Evolutionary conservation across 2,113 vertebrate species (phyloP), one percentile per base, ranked within the genome.

Genomic region (Calyptomena viridis): DNA sequence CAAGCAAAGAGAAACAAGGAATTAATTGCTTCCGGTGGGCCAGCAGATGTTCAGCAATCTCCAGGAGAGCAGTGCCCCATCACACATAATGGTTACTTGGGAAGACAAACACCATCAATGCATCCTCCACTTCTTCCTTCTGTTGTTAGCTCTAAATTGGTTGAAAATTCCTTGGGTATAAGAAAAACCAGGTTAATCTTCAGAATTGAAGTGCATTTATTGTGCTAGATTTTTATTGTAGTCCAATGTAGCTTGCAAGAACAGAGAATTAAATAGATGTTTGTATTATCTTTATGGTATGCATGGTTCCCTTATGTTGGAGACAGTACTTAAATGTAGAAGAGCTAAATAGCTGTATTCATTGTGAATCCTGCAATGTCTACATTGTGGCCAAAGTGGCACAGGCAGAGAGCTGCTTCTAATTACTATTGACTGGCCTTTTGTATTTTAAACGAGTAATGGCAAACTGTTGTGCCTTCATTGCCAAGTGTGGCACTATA

Each of bases 391-490:
- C 30, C 2, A 3, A 72, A 63, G 39, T 20, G 21, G 17, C 9
- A 27, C 35, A 55, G 63, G 37, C 40, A 80, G 40, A 62, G 63
- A 39, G 17, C 12, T 63, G 35, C 33, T 84, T 73, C 39, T 46
- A 4, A 42, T 82, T 95, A 14, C 15, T 69, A 4, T n/a, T 59
- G 16, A 66, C 25, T 76, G 14, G 16, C 11, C 37, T 90, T 87
- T 33, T 62, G 5, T 69, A 40, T 88, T 76, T 92, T 92, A 66
- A 76, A 77, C 18, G 11, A 64, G 5, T 39, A 73, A 69, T 25
- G 11, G 8, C 33, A 47, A 67, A 59, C 27, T 12, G 11, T 60
- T 72, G 16, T 46, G 35, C 39, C 18, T 85, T 78, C 0, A 0
- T 60, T 74, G 18, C 35, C 15, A 74, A 27, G 31, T 39, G n/a